phyloP scores from a whole-genome alignment of 2,888 invertebrate genomes.

The Eumacrocentrus americanus region DNA sequence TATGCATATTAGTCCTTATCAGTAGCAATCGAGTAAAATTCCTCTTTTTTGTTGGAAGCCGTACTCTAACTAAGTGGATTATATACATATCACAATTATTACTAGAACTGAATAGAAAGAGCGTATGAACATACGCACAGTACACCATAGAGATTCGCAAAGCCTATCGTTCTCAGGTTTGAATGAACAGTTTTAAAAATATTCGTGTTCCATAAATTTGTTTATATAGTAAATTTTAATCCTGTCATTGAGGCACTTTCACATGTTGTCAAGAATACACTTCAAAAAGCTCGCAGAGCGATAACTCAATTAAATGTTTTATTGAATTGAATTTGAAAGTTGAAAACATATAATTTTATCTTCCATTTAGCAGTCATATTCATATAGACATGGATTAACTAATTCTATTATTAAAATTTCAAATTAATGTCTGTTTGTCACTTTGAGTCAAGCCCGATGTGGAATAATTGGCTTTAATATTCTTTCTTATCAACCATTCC shows the following conservation, averaged over 20 bases:
- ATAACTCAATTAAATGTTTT: no score
- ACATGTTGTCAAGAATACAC: no score
- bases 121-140: not conserved
- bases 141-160: not conserved
- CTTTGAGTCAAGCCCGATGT: not conserved
- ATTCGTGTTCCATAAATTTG: no score
- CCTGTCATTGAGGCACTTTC: no score
- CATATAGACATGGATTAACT: not conserved
- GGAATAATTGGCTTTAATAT: slow-evolving; percentile 20
- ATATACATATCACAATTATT: slow-evolving; percentile 44
- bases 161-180: no score
- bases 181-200: no score
- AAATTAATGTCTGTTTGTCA: not conserved
- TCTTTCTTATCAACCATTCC: slow-evolving; percentile 15
- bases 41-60: not conserved
- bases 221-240: no score
- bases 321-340: no score
- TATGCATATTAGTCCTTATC: not conserved
- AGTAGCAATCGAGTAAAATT: not conserved
- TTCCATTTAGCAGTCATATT: no score
- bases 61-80: slow-evolving; percentile 51
- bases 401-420: no score
- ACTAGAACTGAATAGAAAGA: slow-evolving; percentile 30
- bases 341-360: no score
- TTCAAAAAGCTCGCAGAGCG: no score